A percentile compares a stretch with the other conserved stretches of the same genome.
Evolutionary conservation across 2,797 vertebrate species (phyloP).

Genomic region (Acanthornis magna): DNA sequence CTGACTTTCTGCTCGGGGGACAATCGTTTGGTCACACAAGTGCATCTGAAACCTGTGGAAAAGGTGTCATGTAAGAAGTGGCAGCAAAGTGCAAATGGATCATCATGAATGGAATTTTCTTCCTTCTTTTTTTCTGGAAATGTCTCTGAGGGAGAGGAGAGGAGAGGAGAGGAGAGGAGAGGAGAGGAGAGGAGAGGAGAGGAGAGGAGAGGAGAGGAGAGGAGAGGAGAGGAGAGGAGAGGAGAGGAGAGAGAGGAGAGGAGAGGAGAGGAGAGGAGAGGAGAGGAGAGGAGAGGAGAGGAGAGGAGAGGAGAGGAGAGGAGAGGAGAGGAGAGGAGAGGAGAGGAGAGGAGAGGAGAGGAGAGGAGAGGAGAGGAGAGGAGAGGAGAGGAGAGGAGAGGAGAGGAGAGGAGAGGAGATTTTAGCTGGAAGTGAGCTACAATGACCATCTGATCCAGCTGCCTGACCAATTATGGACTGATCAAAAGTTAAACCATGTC

Average conservation of each 20-base stretch:
- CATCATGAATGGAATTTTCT: background rate
- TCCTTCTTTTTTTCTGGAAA: background rate
- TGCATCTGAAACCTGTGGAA: background rate
- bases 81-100: background rate
- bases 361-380: background rate
- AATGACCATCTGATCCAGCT: background rate
- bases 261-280: no score
- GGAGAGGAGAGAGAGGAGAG: no score
- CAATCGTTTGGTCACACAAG: background rate
- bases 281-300: no score
- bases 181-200: background rate
- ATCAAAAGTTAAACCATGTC: background rate
- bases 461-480: background rate
- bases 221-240: background rate
- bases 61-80: background rate
- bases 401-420: background rate
- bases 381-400: background rate
- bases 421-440: background rate
- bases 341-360: no score
- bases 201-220: background rate
- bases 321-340: no score
- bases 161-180: background rate
- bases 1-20: background rate
- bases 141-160: fast-evolving
- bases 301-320: no score